Percentiles rank a stretch among this genome's conserved stretches.
phyloP scores from a whole-genome alignment of 2,888 invertebrate genomes.

The Neocrepidodera transversa region DNA sequence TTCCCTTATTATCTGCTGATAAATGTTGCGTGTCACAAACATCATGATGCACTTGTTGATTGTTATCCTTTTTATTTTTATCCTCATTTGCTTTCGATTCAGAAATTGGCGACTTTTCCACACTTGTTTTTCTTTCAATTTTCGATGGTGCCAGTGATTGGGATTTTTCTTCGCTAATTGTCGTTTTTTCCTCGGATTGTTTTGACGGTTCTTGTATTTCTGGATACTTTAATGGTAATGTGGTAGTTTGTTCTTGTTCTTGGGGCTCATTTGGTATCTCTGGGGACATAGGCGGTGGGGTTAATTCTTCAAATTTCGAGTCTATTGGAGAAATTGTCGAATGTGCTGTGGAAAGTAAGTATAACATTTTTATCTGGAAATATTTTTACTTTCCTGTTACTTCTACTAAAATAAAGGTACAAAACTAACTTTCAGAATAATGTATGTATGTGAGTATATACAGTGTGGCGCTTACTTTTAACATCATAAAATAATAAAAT shows the following conservation, averaged over 20 bases:
- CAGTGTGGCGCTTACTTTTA: too few relatives aligned
- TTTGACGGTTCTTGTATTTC: neutral
- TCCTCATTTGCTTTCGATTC: neutral
- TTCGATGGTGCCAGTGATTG: neutral
- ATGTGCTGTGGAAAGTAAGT: neutral
- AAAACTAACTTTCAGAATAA: too few relatives aligned
- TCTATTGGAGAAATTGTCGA: neutral
- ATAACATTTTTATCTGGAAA: too few relatives aligned
- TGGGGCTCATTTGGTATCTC: neutral
- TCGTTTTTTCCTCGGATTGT: neutral
- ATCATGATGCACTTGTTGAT: constrained; percentile 4
- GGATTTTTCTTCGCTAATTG: neutral
- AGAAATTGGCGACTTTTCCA: neutral
- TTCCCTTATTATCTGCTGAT: constrained; percentile 30
- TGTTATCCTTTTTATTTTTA: constrained; percentile 24
- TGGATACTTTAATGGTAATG: neutral
- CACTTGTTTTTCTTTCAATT: neutral
- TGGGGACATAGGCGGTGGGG: neutral
- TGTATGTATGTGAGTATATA: too few relatives aligned
- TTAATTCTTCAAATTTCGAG: neutral
- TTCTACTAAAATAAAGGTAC: too few relatives aligned
- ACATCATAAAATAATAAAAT: too few relatives aligned
- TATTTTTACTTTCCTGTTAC: too few relatives aligned
- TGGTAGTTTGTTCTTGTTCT: neutral
- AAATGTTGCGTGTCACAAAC: constrained; percentile 28